These are phyloP conservation scores for Mionectes olivaceus DNA, from an alignment of 2,797 vertebrate species.

Conservation along the genomic window DNA sequence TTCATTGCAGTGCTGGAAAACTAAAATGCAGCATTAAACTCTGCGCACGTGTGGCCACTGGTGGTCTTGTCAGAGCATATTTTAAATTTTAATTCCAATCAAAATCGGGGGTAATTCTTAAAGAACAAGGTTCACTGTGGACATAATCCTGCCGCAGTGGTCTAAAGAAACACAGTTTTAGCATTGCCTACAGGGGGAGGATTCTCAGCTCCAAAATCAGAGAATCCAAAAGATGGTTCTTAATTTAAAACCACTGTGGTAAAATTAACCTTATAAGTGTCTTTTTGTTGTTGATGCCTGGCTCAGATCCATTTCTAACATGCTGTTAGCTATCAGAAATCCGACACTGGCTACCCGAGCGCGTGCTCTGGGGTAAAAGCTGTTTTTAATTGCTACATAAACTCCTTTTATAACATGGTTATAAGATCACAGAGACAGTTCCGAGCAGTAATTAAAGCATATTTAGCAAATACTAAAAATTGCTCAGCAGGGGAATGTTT, in stretches of 20 bases:
- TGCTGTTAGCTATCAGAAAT: slow-evolving; percentile 41
- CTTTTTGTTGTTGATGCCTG: slow-evolving; percentile 10
- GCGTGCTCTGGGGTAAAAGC: slow-evolving; percentile 21
- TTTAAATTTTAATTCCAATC: background rate
- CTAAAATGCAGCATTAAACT: background rate
- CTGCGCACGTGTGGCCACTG: background rate
- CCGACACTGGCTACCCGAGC: background rate
- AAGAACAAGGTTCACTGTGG: background rate
- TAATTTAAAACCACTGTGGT: background rate
- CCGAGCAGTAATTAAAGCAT: background rate
- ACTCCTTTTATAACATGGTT: slow-evolving; percentile 21
- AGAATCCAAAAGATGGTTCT: background rate
- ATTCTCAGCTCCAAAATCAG: background rate
- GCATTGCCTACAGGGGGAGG: background rate
- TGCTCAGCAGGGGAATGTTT: background rate
- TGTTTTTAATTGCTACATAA: slow-evolving; percentile 48
- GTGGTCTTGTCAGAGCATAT: background rate
- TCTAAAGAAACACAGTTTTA: background rate
- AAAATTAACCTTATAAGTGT: background rate
- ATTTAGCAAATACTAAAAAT: slow-evolving; percentile 56
- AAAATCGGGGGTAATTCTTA: background rate
- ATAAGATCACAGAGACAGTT: slow-evolving; percentile 37
- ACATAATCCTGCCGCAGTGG: background rate
- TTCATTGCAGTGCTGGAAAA: background rate
- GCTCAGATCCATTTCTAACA: slow-evolving; percentile 23